Base-by-base conservation (phyloP, 2,888 invertebrate species). In the Caenorhabditis doughertyi region DNA sequence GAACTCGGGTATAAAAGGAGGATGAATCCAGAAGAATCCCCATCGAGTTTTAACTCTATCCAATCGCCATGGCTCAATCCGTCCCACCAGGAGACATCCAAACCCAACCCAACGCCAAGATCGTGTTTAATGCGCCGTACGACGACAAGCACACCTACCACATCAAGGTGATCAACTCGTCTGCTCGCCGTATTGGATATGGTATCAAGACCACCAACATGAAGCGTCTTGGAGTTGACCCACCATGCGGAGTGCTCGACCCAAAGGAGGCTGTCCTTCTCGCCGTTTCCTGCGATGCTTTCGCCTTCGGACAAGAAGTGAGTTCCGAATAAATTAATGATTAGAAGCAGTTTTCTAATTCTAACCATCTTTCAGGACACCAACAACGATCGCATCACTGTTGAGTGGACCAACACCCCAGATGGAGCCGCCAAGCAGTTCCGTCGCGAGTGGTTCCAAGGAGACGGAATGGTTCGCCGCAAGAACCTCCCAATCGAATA, bases 81-180 rank as follows among this genome's bases (percentile, higher is more conserved):
- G 81, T 81, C 21, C 83, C 84, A n/a, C 84, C 84, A 67, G 81
- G 84, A 42, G 84, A 84, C 60, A 84, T 84, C 79, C 55, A 60
- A 16, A 82, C 80, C 55, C 82, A 82, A 81, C 86, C 84, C 49
- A 73, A 72, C 77, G 68, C 84, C 60, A 85, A 86, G 85, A 79
- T 86, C 82, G 86, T 77, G 18, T 65, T 65, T 51, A 65, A 65
- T n/a, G 65, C 65, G 5, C 79, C 58, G 70, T 88, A 88, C 82
- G 88, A 88, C 81, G 87, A 88, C 84, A 88, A 88, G 86, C 88
- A 88, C 87, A 88, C 88, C 65, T 70, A 87, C 84, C 83, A 86
- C 83, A 72, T 85, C 84, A 64, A 85, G 68, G 79, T 87, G 74
- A 72, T 87, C 87, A 56, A 85, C 77, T 68, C 84, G 67, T 88